A percentile compares a stretch with the other conserved stretches of the same genome.
Conservation (phyloP, 2,888 invertebrate genomes). For the Parochlus steinenii region DNA sequence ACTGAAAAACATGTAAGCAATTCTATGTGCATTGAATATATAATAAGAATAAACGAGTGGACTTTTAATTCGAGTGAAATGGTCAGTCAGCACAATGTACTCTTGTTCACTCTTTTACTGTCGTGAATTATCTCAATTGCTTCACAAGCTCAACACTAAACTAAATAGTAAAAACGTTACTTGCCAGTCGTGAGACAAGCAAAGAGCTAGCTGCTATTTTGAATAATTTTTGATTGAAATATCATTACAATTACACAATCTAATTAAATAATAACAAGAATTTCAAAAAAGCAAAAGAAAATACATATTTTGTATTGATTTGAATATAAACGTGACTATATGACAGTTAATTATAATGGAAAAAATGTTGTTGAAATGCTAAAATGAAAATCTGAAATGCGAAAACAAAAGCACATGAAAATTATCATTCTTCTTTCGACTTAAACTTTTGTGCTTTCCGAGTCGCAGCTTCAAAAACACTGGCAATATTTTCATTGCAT, state of each 20-base stretch:
- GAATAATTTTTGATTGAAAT: not conserved
- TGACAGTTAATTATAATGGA: slow-evolving; percentile 10
- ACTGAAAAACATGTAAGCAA: too few relatives aligned
- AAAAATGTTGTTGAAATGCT: too few relatives aligned
- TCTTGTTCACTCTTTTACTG: not conserved
- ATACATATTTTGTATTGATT: not conserved
- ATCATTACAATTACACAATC: slow-evolving; percentile 2
- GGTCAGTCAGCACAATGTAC: not conserved
- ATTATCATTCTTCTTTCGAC: too few relatives aligned
- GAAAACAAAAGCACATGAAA: too few relatives aligned
- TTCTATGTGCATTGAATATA: too few relatives aligned
- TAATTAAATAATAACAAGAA: slow-evolving; percentile 3
- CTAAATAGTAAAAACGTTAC: not conserved
- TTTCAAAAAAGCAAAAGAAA: not conserved
- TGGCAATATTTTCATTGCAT: too few relatives aligned
- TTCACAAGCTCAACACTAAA: too few relatives aligned
- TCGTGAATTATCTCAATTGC: not conserved
- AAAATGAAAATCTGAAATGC: too few relatives aligned
- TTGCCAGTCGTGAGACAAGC: not conserved
- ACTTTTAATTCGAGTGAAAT: too few relatives aligned
- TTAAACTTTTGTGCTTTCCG: too few relatives aligned
- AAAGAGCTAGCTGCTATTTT: not conserved
- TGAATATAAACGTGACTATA: slow-evolving; percentile 7
- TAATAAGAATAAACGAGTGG: too few relatives aligned
- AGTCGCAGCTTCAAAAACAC: too few relatives aligned